phyloP scores from a whole-genome alignment of 2,113 vertebrate genomes.

The Datnioides undecimradiatus region DNA sequence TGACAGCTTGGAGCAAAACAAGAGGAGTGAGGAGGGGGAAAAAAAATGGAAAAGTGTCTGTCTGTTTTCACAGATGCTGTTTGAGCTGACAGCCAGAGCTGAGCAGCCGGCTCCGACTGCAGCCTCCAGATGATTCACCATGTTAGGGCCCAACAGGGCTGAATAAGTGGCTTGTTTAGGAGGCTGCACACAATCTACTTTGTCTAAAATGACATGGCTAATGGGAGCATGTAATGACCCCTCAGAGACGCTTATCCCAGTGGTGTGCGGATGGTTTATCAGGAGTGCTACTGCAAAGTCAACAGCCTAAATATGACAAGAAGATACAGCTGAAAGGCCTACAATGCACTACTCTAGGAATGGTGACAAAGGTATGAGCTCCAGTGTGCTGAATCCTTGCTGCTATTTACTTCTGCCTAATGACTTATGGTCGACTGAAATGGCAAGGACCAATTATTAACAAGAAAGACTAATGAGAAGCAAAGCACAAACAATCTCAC shows the following conservation, averaged over 20 bases:
- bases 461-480: neutral
- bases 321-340: conserved; percentile 9
- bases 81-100: conserved; percentile 53
- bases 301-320: conserved; percentile 41
- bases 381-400: neutral
- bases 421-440: neutral
- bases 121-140: conserved; percentile 58
- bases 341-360: neutral
- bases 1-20: conserved; percentile 62
- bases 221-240: conserved; percentile 59
- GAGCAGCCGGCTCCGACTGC: conserved; percentile 42
- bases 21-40: conserved; percentile 2
- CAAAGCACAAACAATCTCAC: neutral
- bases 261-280: conserved; percentile 35
- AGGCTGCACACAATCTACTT: conserved; percentile 51
- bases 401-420: neutral
- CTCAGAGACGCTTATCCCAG: conserved; percentile 33
- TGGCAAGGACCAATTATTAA: neutral
- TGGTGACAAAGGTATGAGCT: conserved; percentile 9
- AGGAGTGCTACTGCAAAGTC: conserved; percentile 32
- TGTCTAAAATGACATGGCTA: conserved; percentile 52
- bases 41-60: conserved; percentile 35
- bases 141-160: conserved; percentile 49
- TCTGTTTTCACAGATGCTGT: conserved; percentile 59
- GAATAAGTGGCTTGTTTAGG: conserved; percentile 60